A percentile compares a stretch with the other conserved stretches of the same genome.
Evolutionary conservation across 2,888 invertebrate species (phyloP).

Genomic region (Automeris io): DNA sequence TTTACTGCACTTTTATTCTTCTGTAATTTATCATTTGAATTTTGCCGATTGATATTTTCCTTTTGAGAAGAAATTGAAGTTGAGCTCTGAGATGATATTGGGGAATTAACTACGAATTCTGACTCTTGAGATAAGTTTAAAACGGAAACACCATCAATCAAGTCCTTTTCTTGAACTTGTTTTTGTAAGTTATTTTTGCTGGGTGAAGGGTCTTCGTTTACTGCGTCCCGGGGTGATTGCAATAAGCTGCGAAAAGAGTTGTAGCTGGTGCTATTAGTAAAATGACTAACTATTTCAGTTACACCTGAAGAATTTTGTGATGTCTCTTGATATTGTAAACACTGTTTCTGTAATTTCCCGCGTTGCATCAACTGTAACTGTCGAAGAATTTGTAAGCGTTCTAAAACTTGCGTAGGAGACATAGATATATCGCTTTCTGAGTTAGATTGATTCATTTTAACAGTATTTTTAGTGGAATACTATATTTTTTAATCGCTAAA

Average conservation of each 20-base stretch:
- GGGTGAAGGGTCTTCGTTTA: constrained; percentile 32
- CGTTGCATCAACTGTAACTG: constrained; percentile 61
- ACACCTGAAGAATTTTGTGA: constrained; percentile 49
- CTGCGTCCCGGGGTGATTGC: constrained; percentile 38
- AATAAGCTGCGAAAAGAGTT: constrained; percentile 63
- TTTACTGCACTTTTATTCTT: constrained; percentile 14
- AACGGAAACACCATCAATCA: constrained; percentile 63
- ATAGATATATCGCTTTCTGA: constrained; percentile 58
- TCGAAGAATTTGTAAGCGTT: constrained; percentile 56
- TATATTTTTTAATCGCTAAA: not conserved
- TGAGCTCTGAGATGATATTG: constrained; percentile 41
- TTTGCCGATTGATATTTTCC: constrained; percentile 8
- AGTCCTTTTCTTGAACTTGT: constrained; percentile 44
- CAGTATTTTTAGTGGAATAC: not conserved
- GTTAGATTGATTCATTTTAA: constrained; percentile 54
- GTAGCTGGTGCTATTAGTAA: constrained; percentile 61
- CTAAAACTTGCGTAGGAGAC: constrained; percentile 63
- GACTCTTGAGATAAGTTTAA: constrained; percentile 65
- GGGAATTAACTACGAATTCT: constrained; percentile 44
- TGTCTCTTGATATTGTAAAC: constrained; percentile 47
- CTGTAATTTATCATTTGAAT: constrained; percentile 11
- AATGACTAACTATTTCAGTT: constrained; percentile 65
- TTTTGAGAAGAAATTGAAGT: constrained; percentile 23
- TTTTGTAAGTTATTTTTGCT: constrained; percentile 25
- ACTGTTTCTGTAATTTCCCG: constrained; percentile 64